Evolutionary conservation across 2,113 vertebrate genomes (phyloP).

Genomic region (Bathybates hornii): DNA sequence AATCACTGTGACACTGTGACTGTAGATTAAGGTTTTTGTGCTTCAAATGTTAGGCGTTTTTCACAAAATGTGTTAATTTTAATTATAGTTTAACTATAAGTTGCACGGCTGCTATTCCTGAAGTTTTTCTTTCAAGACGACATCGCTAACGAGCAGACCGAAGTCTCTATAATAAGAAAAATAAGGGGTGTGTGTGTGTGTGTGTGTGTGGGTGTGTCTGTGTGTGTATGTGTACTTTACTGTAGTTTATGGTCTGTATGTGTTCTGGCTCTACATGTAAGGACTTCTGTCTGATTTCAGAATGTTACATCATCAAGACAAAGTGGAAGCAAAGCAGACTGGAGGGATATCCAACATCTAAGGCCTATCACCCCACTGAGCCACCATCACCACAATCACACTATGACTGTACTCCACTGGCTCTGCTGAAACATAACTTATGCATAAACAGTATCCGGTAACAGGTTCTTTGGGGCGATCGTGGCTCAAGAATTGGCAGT

Average conservation of each 20-base stretch:
- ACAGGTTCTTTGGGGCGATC: not conserved
- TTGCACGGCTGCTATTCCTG: not conserved
- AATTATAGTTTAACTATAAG: not conserved
- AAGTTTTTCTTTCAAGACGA: not conserved
- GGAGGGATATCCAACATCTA: not conserved
- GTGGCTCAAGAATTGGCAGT: no score
- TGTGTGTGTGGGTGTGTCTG: not conserved
- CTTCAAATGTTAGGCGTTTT: not conserved
- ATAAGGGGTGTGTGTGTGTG: not conserved
- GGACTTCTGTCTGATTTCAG: not conserved
- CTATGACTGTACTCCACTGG: not conserved
- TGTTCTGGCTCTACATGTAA: not conserved
- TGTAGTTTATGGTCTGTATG: not conserved
- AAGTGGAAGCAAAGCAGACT: not conserved
- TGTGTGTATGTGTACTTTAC: not conserved
- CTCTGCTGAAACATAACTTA: not conserved
- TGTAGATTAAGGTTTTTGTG: not conserved
- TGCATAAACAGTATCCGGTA: not conserved
- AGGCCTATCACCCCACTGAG: not conserved
- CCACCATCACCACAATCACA: not conserved
- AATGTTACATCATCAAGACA: conserved; percentile 3
- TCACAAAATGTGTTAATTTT: not conserved
- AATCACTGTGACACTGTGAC: not conserved
- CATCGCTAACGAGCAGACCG: not conserved
- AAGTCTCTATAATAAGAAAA: not conserved